Base-by-base conservation (phyloP, 2,888 invertebrate species). In the Apamea sordens region DNA sequence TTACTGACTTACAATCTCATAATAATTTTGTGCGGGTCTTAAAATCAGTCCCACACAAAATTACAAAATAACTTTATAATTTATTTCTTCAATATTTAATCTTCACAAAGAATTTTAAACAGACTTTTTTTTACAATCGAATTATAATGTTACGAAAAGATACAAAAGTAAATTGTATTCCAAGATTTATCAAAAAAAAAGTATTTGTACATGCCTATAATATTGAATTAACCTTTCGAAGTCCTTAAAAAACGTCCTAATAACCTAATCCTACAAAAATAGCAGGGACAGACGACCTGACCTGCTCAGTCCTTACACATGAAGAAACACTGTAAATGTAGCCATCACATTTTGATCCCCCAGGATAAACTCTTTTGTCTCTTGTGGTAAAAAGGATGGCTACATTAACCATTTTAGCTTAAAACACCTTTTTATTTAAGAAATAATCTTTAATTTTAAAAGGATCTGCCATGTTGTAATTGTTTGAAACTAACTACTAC, bases 241-340 rank as follows among this genome's bases (percentile, higher is more conserved):
- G 67, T 24, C 67, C 28, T 36, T 5, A 36, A 1, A 63, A n/a
- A 72, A 56, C n/a, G 32, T 32, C 56, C 50, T n/a, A 36, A 28
- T 28, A 44, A 73, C 79, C 59, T 83, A 28, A 28, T 68, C 15
- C 5, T 36, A 69, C n/a, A 80, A 72, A 61, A 77, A 69, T 69
- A 69, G 24, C 68, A 1, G 7, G 36, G 41, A 18, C 79, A 73
- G 84, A 73, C 50, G 56, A 83, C 36, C 70, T 72, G 53, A 47
- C n/a, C 21, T 74, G 44, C 67, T 63, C 21, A 24, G 18, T 28
- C 3, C 18, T 68, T 15, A 44, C 63, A 73, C 59, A 64, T 61
- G 44, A 84, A 61, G 15, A 32, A 69, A 84, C 72, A 41, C 44
- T 7, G 32, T 11, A 47, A 41, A 72, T 68, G 47, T 65, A 70